Evolutionary conservation across 1,140 invertebrate species (phyloP), one percentile per base, ranked within the genome.

Genomic region (Dufourea novaeangliae): DNA sequence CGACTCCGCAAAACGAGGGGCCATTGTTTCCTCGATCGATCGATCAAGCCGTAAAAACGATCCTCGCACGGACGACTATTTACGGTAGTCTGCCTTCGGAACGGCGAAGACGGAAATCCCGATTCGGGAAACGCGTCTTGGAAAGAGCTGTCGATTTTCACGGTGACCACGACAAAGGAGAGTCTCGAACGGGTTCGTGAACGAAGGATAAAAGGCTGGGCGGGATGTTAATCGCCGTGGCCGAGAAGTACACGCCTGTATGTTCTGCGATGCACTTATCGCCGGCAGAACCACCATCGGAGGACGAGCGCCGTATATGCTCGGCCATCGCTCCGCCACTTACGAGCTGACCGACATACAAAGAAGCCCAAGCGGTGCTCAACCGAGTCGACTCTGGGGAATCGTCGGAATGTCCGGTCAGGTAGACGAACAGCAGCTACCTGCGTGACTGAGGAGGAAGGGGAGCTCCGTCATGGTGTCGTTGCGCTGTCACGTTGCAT

Each of bases 261-360:
- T 12, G 39, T 64, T 64, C 39, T 17, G 0, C 41, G 57, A 12
- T 34, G 50, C 50, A 22, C 50, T 74, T 67, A 44, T 44, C 37
- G 17, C 14, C 37, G 11, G 32, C 22, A 29, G 57, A 63, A 50
- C 69, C 69, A 50, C 69, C 69, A 52, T 62, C 57, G 22, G 14
- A 25, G n/a, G 39, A 61, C 25, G 12, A 8, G 34, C 34, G 8
- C n/a, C 34, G 29, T 59, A 22, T 44, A 32, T 39, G 54, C 32
- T 64, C 70, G 59, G n/a, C 32, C 14, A 37, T 22, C 59, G 22
- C 59, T 63, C n/a, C 27, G 61, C 27, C 72, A 34, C 59, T 74
- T 67, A 67, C 62, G 50, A 14, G 72, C 63, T 75, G 72, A 75
- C 72, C 63, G 72, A 75, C 72, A 75, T 75, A 75, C 72, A 75